Evolutionary conservation across 2,113 vertebrate species (phyloP).

Genomic region (Forbesichthys agassizii): DNA sequence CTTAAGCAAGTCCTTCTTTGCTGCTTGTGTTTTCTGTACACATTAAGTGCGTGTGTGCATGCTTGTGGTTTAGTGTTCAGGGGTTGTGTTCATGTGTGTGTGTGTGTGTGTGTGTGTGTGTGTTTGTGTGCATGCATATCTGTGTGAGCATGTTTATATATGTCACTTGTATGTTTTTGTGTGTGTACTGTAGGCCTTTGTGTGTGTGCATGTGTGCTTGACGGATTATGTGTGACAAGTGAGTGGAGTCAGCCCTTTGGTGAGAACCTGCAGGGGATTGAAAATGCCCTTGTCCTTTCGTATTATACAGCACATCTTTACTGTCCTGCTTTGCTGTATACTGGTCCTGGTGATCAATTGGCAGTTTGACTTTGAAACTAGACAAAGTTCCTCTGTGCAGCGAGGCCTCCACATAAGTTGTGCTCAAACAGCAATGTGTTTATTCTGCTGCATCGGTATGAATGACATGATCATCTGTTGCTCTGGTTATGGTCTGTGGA

Average conservation of each 20-base stretch:
- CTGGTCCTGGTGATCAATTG: slow-evolving; percentile 57
- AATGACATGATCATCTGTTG: too few relatives aligned
- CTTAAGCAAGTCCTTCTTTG: not conserved
- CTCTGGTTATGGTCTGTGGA: too few relatives aligned
- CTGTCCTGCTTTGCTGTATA: slow-evolving; percentile 35
- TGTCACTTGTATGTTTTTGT: slow-evolving; percentile 14
- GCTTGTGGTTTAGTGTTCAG: not conserved
- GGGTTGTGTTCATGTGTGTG: not conserved
- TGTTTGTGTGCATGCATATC: not conserved
- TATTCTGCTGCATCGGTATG: too few relatives aligned
- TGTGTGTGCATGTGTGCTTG: slow-evolving; percentile 42
- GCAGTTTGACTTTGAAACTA: slow-evolving; percentile 64
- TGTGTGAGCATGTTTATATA: not conserved
- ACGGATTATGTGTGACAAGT: slow-evolving; percentile 71
- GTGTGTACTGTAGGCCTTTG: not conserved
- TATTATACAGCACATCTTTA: slow-evolving; percentile 61
- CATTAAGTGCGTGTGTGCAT: not conserved
- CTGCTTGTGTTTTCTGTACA: not conserved
- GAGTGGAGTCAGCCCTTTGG: slow-evolving; percentile 73
- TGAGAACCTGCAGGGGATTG: slow-evolving; percentile 59
- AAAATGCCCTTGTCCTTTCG: slow-evolving; percentile 68
- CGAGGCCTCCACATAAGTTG: too few relatives aligned
- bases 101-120: slow-evolving; percentile 3
- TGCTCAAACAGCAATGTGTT: too few relatives aligned
- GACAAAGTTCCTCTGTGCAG: slow-evolving; percentile 35